These are phyloP conservation scores for Mechanitis mazaeus DNA, from an alignment of 2,888 invertebrate species.

Conservation along the genomic window DNA sequence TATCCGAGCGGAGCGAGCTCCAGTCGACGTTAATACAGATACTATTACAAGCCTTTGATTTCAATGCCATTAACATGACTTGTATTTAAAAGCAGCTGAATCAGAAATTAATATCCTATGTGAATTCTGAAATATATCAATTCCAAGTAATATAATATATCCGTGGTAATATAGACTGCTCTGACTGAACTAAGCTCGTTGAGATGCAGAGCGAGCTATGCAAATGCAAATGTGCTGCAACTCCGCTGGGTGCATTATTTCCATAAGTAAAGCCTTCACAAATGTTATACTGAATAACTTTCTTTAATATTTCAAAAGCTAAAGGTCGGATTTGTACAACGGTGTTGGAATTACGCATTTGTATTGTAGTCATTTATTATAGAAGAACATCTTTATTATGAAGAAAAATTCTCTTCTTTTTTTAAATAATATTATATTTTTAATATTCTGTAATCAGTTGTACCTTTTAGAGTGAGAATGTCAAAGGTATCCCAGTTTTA, in stretches of 20 bases:
- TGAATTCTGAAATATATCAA: not conserved
- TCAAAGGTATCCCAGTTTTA: not conserved
- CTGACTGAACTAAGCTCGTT: not conserved
- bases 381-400: no score
- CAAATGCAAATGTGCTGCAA: constrained; percentile 12
- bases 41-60: not conserved
- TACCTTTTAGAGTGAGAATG: not conserved
- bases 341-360: no score
- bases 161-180: not conserved
- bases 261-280: constrained; percentile 3
- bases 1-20: not conserved
- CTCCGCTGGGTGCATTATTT: constrained; percentile 2
- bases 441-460: not conserved
- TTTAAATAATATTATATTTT: not conserved
- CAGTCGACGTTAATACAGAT: no score
- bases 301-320: not conserved
- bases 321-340: no score
- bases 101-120: no score
- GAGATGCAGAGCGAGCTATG: constrained; percentile 10
- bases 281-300: constrained; percentile 2
- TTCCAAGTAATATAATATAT: not conserved
- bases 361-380: no score
- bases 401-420: no score
- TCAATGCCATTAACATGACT: not conserved
- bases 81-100: not conserved